These are phyloP conservation scores for Lycia hirtaria DNA, from an alignment of 2,888 invertebrate genomes.

Conservation along the genomic window DNA sequence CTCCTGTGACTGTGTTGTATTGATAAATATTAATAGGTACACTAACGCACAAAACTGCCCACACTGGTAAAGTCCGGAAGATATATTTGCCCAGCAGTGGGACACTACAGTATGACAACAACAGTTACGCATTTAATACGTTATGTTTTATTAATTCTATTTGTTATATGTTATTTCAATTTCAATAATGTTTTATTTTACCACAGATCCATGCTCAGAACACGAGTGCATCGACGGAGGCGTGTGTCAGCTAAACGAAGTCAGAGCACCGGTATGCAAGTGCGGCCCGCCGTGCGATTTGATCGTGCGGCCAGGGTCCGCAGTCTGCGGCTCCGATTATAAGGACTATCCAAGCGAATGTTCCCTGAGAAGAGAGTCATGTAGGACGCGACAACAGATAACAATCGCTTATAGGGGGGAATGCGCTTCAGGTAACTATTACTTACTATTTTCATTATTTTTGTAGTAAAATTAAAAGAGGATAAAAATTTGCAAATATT, in stretches of 20 bases:
- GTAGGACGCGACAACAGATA: conserved; percentile 89
- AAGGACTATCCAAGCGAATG: conserved; percentile 94
- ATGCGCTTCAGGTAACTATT: conserved; percentile 90
- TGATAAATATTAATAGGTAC: no score
- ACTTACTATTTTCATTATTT: no score
- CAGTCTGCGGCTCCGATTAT: conserved; percentile 92
- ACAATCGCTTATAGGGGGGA: conserved; percentile 93
- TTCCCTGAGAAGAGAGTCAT: conserved; percentile 91
- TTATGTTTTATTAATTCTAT: no score
- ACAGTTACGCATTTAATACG: no score
- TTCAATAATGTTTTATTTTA: conserved; percentile 10
- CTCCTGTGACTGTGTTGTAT: no score
- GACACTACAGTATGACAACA: no score
- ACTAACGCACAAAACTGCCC: no score
- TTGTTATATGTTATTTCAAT: no score
- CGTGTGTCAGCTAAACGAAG: conserved; percentile 92
- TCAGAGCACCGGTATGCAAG: conserved; percentile 91
- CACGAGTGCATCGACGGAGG: conserved; percentile 92
- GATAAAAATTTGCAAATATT: no score
- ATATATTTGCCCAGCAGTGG: no score
- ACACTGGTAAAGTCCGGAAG: no score
- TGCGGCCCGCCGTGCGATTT: conserved; percentile 93
- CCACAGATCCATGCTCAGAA: conserved; percentile 93
- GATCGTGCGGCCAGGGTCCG: conserved; percentile 87
- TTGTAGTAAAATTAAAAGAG: no score